These are phyloP conservation scores for Syndactyla subalaris DNA, from an alignment of 2,797 vertebrate genomes.

Conservation along the genomic window DNA sequence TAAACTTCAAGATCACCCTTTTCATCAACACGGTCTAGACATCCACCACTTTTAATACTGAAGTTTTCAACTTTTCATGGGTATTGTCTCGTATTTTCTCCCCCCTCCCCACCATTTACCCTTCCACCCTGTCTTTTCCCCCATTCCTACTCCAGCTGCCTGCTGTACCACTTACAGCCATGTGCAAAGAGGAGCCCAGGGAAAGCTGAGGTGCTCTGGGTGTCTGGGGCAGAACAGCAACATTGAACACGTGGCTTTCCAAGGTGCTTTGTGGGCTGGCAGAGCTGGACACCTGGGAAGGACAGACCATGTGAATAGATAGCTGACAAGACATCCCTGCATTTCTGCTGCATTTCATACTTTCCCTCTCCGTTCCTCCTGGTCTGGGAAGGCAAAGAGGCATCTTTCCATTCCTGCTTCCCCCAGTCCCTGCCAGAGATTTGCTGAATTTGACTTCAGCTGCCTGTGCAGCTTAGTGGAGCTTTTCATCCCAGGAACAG, in stretches of 20 bases:
- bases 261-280: slow-evolving; percentile 62
- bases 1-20: background rate
- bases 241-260: slow-evolving; percentile 86
- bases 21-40: background rate
- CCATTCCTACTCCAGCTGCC: background rate
- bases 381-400: background rate
- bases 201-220: slow-evolving; percentile 84
- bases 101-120: background rate
- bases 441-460: background rate
- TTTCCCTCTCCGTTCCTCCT: background rate
- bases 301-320: background rate
- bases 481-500: background rate
- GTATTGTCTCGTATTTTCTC: background rate
- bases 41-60: background rate
- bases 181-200: slow-evolving; percentile 86
- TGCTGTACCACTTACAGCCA: slow-evolving; percentile 84
- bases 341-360: background rate
- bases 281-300: slow-evolving; percentile 86
- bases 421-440: background rate
- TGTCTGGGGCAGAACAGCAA: slow-evolving; percentile 87
- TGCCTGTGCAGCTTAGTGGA: background rate
- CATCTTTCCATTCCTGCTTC: background rate
- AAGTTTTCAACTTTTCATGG: background rate
- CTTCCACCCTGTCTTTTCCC: background rate
- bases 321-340: background rate